Base-by-base conservation (phyloP, 2,888 invertebrate genomes). In the Panopea generosa region DNA sequence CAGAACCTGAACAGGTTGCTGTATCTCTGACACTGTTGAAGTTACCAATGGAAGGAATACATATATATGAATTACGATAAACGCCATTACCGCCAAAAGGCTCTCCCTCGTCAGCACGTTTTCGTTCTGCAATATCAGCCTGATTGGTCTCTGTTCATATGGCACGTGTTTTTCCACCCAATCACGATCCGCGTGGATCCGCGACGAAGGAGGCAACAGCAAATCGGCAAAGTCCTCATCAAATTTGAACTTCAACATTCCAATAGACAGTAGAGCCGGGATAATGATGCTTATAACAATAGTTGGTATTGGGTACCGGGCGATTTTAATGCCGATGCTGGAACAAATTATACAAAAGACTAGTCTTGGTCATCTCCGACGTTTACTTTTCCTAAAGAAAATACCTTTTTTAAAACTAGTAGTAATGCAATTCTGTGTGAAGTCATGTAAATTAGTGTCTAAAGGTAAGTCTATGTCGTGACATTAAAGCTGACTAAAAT, bases 221-320 rank as follows among this genome's bases (percentile, higher is more conserved):
- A 77, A 61, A 11, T 77, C 72, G 0, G 81, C 75, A 33, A 81
- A 77, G 45, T 81, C 81, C 57, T 77, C 71, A 53, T 81, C 71
- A 18, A 81, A 71, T 43, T 65, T 55, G 57, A 71, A 81, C 38
- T 77, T 67, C 6, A 77, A 61, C 43, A 77, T 77, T 0, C 81
- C 81, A 27, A 79, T 68, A 38, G 59, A 59, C 18, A 79, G 56
- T 14, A 79, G 47, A 7, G 52, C 49, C 1, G 79, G 79, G 7
- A 74, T 38, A 2, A 72, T 38, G 47, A 79, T 68, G 38, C 74
- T 75, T 29, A 79, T 52, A 26, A 55, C 43, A 40, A 79, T 75
- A 18, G 75, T 75, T 7, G 52, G 38, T 18, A 63, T n/a, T 11
- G 79, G 79, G 18, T 63, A 45, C 22, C 40, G 24, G 0, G 79